phyloP scores from a whole-genome alignment of 1,140 invertebrate species.

The Anoplolepis gracilipes region DNA sequence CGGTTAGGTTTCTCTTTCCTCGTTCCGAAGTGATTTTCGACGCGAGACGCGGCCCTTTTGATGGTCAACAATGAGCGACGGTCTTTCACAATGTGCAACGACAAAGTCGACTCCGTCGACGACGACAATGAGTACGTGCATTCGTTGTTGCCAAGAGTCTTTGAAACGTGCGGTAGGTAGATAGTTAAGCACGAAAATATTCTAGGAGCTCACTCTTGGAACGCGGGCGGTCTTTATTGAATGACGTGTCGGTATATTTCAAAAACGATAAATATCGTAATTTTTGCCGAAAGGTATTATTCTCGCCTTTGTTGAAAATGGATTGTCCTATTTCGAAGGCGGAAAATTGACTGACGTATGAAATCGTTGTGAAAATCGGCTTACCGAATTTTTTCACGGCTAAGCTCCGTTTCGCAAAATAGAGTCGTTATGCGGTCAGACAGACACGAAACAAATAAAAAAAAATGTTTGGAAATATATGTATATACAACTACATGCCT shows the following conservation, averaged over 20 bases:
- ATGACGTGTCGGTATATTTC: constrained; percentile 47
- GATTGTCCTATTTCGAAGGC: background rate
- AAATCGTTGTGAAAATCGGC: constrained; percentile 24
- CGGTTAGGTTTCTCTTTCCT: constrained; percentile 38
- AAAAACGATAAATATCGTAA: constrained; percentile 42
- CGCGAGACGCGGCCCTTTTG: constrained; percentile 32
- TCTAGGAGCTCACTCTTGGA: background rate
- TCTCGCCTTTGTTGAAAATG: constrained; percentile 9
- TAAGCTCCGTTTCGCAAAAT: background rate
- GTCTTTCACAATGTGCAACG: constrained; percentile 25
- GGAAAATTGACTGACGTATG: constrained; percentile 4
- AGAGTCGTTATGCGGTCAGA: background rate
- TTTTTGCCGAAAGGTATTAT: constrained; percentile 31
- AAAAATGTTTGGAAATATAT: background rate
- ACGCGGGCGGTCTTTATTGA: constrained; percentile 20
- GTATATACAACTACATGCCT: background rate
- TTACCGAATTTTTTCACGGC: constrained; percentile 28
- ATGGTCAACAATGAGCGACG: constrained; percentile 45
- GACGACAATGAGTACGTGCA: constrained; percentile 15
- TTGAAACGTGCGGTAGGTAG: constrained; percentile 28
- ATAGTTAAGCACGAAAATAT: constrained; percentile 33
- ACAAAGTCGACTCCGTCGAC: constrained; percentile 37
- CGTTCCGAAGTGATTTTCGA: constrained; percentile 53
- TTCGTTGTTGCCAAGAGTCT: background rate
- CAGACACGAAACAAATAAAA: background rate